Conservation (phyloP, 1,140 invertebrate species). For the Drosophila bipectinata region DNA sequence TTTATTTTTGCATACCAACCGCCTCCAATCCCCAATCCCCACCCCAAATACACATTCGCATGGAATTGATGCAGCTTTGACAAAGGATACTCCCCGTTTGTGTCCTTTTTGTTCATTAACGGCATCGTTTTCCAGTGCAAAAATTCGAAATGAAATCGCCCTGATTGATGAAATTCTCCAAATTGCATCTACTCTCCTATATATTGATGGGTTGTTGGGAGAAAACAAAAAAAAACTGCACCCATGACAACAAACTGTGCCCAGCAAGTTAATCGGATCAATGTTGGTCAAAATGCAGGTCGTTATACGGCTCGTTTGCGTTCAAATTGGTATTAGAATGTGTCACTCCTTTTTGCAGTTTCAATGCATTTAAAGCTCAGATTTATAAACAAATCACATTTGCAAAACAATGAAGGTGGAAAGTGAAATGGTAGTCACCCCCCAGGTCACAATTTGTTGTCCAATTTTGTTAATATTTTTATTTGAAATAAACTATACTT, state of each 20-base stretch:
- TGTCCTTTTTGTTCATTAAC: conserved; percentile 43
- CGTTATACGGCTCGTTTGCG: conserved; percentile 33
- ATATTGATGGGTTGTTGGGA: conserved; percentile 32
- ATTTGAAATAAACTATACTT: neutral
- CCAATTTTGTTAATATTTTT: neutral
- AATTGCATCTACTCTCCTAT: conserved; percentile 39
- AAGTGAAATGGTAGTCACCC: neutral
- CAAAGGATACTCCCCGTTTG: conserved; percentile 30
- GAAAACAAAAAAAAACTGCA: neutral
- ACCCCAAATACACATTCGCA: neutral
- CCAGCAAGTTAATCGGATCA: conserved; percentile 48
- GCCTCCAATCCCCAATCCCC: neutral
- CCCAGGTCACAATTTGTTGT: too few species aligned
- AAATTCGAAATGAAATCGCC: conserved; percentile 35
- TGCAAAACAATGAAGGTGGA: neutral
- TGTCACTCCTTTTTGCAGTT: neutral
- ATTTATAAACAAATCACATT: neutral
- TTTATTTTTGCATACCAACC: conserved; percentile 26
- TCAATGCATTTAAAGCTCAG: neutral
- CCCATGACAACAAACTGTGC: conserved; percentile 34
- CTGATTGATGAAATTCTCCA: conserved; percentile 50
- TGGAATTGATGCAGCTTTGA: conserved; percentile 28
- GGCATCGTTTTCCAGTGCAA: conserved; percentile 16
- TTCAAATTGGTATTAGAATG: conserved; percentile 29
- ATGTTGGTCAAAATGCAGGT: conserved; percentile 34